Evolutionary conservation across 1,140 invertebrate species (phyloP).

Genomic region (Aphaenogaster rudis): DNA sequence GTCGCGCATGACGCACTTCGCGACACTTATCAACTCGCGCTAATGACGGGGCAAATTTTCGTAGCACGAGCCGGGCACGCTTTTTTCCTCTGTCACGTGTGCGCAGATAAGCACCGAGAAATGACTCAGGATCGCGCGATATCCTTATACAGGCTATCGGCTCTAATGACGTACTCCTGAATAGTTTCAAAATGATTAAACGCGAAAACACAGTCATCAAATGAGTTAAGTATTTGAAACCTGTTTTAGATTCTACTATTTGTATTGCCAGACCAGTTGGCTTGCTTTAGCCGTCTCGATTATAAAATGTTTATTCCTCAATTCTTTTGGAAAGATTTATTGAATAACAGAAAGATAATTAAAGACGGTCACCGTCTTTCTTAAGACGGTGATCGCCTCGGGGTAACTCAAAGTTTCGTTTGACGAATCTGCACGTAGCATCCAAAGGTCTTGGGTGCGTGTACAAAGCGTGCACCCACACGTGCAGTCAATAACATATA

Average conservation of each 20-base stretch:
- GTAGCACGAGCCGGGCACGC: slow-evolving; percentile 15
- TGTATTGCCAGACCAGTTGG: neutral
- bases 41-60: slow-evolving; percentile 81
- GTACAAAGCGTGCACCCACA: slow-evolving; percentile 68
- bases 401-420: slow-evolving; percentile 78
- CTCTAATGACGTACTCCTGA: slow-evolving; percentile 7
- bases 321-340: neutral
- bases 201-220: neutral
- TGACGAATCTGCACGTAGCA: slow-evolving; percentile 70
- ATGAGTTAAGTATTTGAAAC: neutral
- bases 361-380: slow-evolving; percentile 17
- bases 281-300: neutral
- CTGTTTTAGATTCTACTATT: neutral
- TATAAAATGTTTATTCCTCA: neutral
- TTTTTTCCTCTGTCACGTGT: neutral
- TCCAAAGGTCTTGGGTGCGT: slow-evolving; percentile 60
- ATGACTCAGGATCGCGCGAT: neutral
- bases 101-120: neutral
- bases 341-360: neutral
- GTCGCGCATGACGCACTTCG: slow-evolving; percentile 69
- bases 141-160: neutral
- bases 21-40: slow-evolving; percentile 77
- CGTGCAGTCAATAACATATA: slow-evolving; percentile 76
- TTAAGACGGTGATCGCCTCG: neutral
- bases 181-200: slow-evolving; percentile 25